phyloP scores from a whole-genome alignment of 2,888 invertebrate species.

The Drosophila kambysellisi region DNA sequence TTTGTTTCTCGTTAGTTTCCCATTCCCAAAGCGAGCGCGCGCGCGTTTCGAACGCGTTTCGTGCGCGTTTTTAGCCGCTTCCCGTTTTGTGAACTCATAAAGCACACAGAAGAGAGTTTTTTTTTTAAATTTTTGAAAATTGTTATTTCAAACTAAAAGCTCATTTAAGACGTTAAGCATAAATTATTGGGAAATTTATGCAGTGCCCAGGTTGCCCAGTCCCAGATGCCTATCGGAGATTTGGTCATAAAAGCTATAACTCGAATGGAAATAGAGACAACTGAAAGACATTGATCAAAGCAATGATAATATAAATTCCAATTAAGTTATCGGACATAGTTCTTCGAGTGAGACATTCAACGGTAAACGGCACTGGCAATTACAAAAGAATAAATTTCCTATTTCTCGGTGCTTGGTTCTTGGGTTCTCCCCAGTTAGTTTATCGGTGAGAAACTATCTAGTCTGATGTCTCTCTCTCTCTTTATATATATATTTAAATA shows the following conservation, averaged over 20 bases:
- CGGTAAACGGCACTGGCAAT: constrained; percentile 75
- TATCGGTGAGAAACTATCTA: constrained; percentile 70
- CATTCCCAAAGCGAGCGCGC: neutral
- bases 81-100: constrained; percentile 19
- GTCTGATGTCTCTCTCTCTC: constrained; percentile 24
- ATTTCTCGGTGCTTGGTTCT: constrained; percentile 17
- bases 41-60: constrained; percentile 25
- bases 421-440: constrained; percentile 8
- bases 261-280: constrained; percentile 4
- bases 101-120: constrained; percentile 3
- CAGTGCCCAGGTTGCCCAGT: constrained; percentile 29
- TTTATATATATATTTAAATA: constrained; percentile 35
- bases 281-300: constrained; percentile 72
- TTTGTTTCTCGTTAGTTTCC: constrained; percentile 26
- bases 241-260: constrained; percentile 36
- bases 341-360: constrained; percentile 64
- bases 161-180: constrained; percentile 61
- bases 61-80: neutral
- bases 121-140: constrained; percentile 11
- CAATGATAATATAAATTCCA: constrained; percentile 80
- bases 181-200: constrained; percentile 67
- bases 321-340: constrained; percentile 66
- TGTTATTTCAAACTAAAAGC: constrained; percentile 57
- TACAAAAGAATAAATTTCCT: constrained; percentile 76
- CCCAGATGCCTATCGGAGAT: constrained; percentile 54